phyloP scores from a whole-genome alignment of 2,888 invertebrate species.

The Drosophila colorata region DNA sequence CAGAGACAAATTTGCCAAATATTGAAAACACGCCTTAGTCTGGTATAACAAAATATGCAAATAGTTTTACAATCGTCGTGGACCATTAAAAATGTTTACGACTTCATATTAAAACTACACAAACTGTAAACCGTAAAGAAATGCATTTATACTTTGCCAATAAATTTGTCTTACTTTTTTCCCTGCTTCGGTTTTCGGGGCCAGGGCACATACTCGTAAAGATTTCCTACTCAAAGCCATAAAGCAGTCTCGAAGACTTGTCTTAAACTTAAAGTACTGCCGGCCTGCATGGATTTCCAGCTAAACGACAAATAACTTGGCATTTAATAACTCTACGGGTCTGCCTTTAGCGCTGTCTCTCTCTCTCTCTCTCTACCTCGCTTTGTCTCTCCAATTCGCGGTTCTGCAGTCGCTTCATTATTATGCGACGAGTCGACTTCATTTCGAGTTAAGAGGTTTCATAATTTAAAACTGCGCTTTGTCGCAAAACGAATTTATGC shows the following conservation, averaged over 20 bases:
- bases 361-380: neutral
- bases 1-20: constrained; percentile 35
- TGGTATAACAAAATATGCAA: constrained; percentile 63
- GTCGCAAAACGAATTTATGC: constrained; percentile 71
- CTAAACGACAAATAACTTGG: constrained; percentile 81
- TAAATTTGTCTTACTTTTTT: constrained; percentile 67
- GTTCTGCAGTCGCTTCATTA: constrained; percentile 56
- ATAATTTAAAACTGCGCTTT: constrained; percentile 67
- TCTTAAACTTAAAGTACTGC: constrained; percentile 67
- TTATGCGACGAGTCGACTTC: constrained; percentile 63
- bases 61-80: constrained; percentile 59
- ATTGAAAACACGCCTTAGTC: neutral
- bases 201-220: constrained; percentile 62
- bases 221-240: constrained; percentile 78
- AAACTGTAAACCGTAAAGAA: constrained; percentile 50
- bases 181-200: constrained; percentile 17
- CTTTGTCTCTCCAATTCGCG: constrained; percentile 1
- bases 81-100: constrained; percentile 73
- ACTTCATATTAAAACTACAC: constrained; percentile 69
- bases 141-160: constrained; percentile 72
- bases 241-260: constrained; percentile 70
- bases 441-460: constrained; percentile 47
- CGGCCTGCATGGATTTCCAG: constrained; percentile 73
- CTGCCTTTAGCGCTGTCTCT: constrained; percentile 16
- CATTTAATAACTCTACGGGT: constrained; percentile 75